These are phyloP conservation scores for Chloropsis hardwickii DNA, from an alignment of 2,113 vertebrate genomes.

Conservation along the genomic window DNA sequence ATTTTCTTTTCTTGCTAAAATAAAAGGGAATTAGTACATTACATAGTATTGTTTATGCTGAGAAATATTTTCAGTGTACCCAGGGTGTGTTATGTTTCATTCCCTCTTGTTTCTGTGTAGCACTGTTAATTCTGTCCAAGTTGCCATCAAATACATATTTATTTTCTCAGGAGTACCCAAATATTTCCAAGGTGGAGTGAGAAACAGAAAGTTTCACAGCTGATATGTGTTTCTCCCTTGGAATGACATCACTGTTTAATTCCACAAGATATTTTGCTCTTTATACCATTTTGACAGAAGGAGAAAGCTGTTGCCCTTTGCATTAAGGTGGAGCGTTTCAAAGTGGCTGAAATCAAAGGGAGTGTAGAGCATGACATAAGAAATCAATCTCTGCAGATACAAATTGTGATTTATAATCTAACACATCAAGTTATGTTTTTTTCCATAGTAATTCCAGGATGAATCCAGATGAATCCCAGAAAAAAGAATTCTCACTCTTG, in stretches of 20 bases:
- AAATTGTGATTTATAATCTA: not conserved
- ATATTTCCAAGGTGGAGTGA: slow-evolving; percentile 73
- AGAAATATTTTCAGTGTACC: slow-evolving; percentile 45
- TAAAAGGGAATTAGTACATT: not conserved
- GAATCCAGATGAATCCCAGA: not conserved
- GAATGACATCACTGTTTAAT: slow-evolving; percentile 75
- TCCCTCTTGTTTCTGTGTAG: slow-evolving; percentile 25
- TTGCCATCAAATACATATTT: slow-evolving; percentile 65
- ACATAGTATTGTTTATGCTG: slow-evolving; percentile 32
- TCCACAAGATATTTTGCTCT: slow-evolving; percentile 69
- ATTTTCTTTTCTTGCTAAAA: not conserved
- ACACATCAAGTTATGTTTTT: not conserved
- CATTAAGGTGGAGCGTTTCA: not conserved
- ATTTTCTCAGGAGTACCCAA: slow-evolving; percentile 70
- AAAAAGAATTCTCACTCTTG: not conserved
- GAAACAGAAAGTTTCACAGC: slow-evolving; percentile 50
- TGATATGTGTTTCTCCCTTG: slow-evolving; percentile 68
- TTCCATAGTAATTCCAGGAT: not conserved
- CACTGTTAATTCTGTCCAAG: slow-evolving; percentile 47
- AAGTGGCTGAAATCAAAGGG: not conserved
- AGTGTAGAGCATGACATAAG: not conserved
- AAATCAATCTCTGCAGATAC: not conserved
- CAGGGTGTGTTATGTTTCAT: slow-evolving; percentile 55
- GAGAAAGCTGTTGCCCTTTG: not conserved
- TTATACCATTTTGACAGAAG: slow-evolving; percentile 19